Evolutionary conservation across 2,797 vertebrate genomes (phyloP).

Genomic region (Artibeus lituratus): DNA sequence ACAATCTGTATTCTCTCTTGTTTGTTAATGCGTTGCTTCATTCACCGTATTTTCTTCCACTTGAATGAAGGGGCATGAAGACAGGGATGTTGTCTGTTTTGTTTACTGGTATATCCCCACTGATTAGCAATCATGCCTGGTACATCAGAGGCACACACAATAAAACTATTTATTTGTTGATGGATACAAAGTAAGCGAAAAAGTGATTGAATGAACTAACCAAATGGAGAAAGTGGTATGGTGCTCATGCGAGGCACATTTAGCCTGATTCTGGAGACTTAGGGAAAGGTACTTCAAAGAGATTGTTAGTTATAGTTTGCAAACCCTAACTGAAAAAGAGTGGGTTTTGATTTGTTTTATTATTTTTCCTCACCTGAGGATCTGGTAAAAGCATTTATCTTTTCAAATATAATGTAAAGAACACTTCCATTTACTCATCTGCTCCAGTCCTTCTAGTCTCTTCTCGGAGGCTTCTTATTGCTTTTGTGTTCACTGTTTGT

Average conservation of each 20-base stretch:
- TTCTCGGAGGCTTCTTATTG: neutral
- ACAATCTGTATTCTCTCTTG: neutral
- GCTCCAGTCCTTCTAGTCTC: neutral
- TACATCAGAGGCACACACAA: neutral
- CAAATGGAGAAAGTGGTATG: neutral
- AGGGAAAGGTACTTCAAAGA: neutral
- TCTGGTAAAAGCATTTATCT: neutral
- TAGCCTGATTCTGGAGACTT: neutral
- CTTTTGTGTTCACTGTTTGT: neutral
- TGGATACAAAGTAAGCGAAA: neutral
- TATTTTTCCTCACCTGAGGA: neutral
- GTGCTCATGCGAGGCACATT: neutral
- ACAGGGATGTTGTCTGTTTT: neutral
- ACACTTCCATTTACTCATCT: neutral
- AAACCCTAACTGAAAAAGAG: neutral
- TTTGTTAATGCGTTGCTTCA: neutral
- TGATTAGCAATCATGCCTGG: neutral
- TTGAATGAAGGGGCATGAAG: neutral
- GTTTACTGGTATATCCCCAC: neutral
- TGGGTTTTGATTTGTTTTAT: neutral
- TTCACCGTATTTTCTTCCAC: neutral
- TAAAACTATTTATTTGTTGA: neutral
- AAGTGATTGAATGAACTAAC: neutral
- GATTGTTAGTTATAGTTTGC: neutral
- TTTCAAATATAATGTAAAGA: neutral